phyloP scores from a whole-genome alignment of 2,113 vertebrate species.

The Myotis brandtii region DNA sequence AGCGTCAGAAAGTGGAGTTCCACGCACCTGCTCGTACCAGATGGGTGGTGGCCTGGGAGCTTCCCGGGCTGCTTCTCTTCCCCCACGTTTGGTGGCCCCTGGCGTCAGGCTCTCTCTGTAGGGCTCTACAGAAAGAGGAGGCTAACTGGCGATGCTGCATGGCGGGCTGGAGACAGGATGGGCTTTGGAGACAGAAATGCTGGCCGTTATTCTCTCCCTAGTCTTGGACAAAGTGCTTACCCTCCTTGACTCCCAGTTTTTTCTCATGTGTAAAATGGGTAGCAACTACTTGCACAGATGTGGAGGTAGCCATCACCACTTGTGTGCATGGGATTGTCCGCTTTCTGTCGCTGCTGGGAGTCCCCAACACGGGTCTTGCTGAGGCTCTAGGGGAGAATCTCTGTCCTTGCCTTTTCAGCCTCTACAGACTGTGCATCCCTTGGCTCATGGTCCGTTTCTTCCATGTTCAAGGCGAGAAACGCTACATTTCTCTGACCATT shows the following conservation, averaged over 20 bases:
- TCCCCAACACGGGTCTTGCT: not conserved
- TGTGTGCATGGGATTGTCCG: fast-evolving
- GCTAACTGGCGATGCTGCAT: fast-evolving
- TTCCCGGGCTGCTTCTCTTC: fast-evolving
- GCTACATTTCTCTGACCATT: fast-evolving
- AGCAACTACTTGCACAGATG: not conserved
- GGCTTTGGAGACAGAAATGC: not conserved
- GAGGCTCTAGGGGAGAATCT: not conserved
- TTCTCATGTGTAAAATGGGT: not conserved
- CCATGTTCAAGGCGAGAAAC: not conserved
- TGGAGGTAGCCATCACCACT: not conserved
- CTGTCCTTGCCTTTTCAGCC: not conserved
- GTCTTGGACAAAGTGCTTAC: fast-evolving
- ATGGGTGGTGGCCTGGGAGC: not conserved
- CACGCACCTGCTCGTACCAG: fast-evolving
- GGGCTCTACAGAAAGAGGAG: not conserved
- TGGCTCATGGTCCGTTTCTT: not conserved
- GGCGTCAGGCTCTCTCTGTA: fast-evolving
- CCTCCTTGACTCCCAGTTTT: not conserved
- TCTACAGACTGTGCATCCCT: not conserved
- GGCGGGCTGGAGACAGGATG: fast-evolving
- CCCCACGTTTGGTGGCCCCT: too few relatives aligned
- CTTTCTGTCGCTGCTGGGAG: not conserved
- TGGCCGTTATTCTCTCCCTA: fast-evolving
- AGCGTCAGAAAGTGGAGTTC: constrained; percentile 74